A percentile compares a stretch with the other conserved stretches of the same genome.
These are phyloP conservation scores for Parauchenoglanis ngamensis DNA, from an alignment of 2,797 vertebrate species.

Conservation along the genomic window DNA sequence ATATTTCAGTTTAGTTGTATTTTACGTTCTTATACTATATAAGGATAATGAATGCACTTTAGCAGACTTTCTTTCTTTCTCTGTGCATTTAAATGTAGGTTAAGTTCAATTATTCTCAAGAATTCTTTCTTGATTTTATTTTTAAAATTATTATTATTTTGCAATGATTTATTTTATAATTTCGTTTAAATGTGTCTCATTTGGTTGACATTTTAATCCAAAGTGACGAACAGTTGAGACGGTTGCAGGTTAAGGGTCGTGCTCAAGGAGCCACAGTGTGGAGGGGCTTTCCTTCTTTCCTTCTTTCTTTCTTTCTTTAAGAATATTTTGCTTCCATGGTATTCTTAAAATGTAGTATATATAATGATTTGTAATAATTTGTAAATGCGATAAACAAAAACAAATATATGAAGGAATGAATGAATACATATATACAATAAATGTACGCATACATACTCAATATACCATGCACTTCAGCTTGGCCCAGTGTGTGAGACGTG, in stretches of 20 bases:
- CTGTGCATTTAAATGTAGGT: background rate
- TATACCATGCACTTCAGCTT: background rate
- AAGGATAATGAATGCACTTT: background rate
- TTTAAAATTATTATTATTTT: too few relatives aligned
- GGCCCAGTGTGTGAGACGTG: too few relatives aligned
- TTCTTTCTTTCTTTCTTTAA: background rate
- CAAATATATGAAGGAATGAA: background rate
- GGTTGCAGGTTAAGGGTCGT: background rate
- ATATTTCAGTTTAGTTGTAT: background rate
- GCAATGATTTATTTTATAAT: background rate
- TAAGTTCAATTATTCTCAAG: background rate
- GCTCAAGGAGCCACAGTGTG: background rate
- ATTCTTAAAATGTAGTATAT: background rate
- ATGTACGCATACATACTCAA: too few relatives aligned
- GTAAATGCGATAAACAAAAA: too few relatives aligned
- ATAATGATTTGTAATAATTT: too few relatives aligned
- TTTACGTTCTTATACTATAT: background rate
- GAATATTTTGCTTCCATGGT: background rate
- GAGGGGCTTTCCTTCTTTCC: background rate
- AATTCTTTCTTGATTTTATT: too few relatives aligned
- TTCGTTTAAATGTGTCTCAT: too few relatives aligned
- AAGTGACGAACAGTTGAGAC: background rate
- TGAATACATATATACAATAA: background rate
- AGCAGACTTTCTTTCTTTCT: too few relatives aligned
- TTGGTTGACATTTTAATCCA: too few relatives aligned